Percentiles rank a stretch among this genome's conserved stretches.
Conservation (phyloP, 2,113 vertebrate species). For the Panurus biarmicus region DNA sequence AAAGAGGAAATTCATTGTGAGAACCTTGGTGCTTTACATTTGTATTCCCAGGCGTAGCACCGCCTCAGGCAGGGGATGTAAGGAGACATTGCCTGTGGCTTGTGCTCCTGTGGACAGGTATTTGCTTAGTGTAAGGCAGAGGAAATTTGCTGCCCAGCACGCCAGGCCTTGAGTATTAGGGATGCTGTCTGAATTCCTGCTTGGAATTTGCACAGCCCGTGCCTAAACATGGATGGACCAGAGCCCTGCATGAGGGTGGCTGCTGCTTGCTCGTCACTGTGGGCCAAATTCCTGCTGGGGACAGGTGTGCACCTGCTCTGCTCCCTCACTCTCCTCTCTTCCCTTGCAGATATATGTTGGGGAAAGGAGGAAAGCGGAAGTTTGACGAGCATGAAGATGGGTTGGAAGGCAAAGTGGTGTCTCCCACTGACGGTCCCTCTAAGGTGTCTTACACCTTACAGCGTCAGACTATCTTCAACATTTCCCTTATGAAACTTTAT, state of each 20-base stretch:
- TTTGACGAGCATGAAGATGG: slow-evolving; percentile 99
- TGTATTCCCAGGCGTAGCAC: neutral
- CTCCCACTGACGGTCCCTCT: slow-evolving; percentile 83
- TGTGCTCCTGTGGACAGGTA: neutral
- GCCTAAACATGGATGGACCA: neutral
- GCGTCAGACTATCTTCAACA: slow-evolving; percentile 99
- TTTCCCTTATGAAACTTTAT: slow-evolving; percentile 99
- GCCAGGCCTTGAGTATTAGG: neutral
- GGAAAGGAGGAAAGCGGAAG: slow-evolving; percentile 98
- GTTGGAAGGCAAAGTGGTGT: slow-evolving; percentile 95
- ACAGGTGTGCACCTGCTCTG: neutral
- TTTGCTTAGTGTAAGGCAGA: neutral
- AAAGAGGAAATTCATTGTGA: neutral
- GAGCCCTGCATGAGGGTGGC: fast-evolving
- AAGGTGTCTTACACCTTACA: slow-evolving; percentile 98
- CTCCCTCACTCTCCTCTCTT: neutral
- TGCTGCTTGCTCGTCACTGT: neutral
- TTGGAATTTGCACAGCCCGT: neutral
- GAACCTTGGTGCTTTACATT: fast-evolving
- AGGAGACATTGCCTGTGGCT: neutral
- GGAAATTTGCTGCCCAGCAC: neutral
- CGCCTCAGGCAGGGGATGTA: neutral
- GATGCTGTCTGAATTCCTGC: neutral
- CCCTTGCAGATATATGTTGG: slow-evolving; percentile 96
- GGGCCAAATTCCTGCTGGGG: neutral